Percentiles rank a stretch among this genome's conserved stretches.
Evolutionary conservation across 2,797 vertebrate genomes (phyloP).

Genomic region (Tiaroga cobitis): DNA sequence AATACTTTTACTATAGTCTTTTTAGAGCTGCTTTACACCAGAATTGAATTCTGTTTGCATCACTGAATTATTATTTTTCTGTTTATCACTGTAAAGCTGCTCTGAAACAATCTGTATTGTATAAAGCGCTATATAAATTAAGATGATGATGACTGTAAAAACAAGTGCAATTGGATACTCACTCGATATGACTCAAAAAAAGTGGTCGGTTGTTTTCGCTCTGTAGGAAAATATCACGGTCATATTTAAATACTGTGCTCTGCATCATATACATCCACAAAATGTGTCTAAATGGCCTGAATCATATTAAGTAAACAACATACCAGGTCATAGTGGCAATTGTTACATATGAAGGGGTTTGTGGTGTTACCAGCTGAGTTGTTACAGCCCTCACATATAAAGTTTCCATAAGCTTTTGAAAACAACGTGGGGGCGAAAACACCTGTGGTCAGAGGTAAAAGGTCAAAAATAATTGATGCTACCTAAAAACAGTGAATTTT

Average conservation of each 20-base stretch:
- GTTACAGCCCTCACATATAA: constrained; percentile 86
- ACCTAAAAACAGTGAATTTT: not conserved
- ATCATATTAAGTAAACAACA: constrained; percentile 15
- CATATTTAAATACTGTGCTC: not conserved
- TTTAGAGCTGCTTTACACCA: not conserved
- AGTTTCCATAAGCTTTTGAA: constrained; percentile 87
- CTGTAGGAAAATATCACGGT: constrained; percentile 59
- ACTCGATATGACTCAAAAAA: constrained; percentile 79
- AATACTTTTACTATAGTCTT: not conserved
- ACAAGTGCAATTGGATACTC: constrained; percentile 60
- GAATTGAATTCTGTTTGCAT: not conserved
- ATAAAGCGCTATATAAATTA: not conserved
- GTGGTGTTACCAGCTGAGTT: constrained; percentile 72
- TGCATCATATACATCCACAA: not conserved
- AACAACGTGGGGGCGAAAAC: constrained; percentile 91
- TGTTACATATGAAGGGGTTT: constrained; percentile 80
- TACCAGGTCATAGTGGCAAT: constrained; percentile 87
- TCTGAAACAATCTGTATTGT: not conserved
- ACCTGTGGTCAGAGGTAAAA: constrained; percentile 69
- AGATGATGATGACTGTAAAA: not conserved
- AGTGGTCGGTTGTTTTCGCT: constrained; percentile 72
- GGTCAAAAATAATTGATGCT: not conserved
- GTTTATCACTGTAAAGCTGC: not conserved
- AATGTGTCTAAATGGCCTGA: not conserved
- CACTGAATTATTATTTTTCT: not conserved